phyloP scores from a whole-genome alignment of 2,113 vertebrate genomes.

The Notechis scutatus region DNA sequence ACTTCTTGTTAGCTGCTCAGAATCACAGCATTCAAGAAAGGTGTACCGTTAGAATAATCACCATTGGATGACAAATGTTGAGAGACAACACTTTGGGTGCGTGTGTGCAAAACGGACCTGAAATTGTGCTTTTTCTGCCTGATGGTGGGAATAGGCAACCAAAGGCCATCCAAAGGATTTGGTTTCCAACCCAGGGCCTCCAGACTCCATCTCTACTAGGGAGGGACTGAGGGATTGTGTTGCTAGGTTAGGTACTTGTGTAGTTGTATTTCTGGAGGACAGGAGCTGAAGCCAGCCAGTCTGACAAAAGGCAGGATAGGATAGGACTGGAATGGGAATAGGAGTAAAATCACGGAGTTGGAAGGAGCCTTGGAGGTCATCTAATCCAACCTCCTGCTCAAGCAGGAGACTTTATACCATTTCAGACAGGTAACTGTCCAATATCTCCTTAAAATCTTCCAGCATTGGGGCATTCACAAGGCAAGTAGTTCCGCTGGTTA shows the following conservation, averaged over 20 bases:
- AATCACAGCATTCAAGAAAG: not conserved
- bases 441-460: too few species aligned
- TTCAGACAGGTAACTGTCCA: too few species aligned
- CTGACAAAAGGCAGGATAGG: not conserved
- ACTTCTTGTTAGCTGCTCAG: not conserved
- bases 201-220: not conserved
- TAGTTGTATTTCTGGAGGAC: not conserved
- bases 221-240: not conserved
- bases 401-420: too few species aligned
- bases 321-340: too few species aligned
- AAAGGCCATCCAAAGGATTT: not conserved
- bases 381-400: too few species aligned
- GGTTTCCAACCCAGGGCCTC: not conserved
- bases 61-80: not conserved
- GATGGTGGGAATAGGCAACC: not conserved
- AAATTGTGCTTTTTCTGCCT: not conserved
- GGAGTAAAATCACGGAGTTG: too few species aligned
- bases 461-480: too few species aligned
- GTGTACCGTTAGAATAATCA: not conserved
- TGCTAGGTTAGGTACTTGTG: not conserved
- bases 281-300: not conserved
- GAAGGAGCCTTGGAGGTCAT: too few species aligned
- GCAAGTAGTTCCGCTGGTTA: too few species aligned
- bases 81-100: not conserved
- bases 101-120: not conserved